phyloP scores from a whole-genome alignment of 2,888 invertebrate species.

The Drosophila fungiperda region DNA sequence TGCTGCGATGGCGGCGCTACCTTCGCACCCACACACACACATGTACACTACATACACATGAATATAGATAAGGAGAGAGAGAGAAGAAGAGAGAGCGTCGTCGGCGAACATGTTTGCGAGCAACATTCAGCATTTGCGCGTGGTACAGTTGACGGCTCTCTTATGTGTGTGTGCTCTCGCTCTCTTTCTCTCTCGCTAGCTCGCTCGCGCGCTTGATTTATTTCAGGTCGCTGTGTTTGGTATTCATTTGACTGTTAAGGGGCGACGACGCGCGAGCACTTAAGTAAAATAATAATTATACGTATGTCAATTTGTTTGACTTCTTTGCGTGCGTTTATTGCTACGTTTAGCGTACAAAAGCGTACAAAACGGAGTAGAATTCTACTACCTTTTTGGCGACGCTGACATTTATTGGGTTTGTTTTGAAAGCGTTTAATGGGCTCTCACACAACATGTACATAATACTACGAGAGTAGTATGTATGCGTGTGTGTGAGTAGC shows the following conservation, averaged over 20 bases:
- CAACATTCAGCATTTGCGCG: slow-evolving; percentile 31
- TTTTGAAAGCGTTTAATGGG: slow-evolving; percentile 78
- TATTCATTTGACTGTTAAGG: slow-evolving; percentile 82
- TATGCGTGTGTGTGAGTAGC: slow-evolving; percentile 49
- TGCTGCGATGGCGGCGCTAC: slow-evolving; percentile 54
- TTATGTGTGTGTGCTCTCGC: slow-evolving; percentile 37
- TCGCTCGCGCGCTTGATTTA: slow-evolving; percentile 74
- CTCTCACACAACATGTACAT: slow-evolving; percentile 1
- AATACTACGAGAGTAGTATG: slow-evolving; percentile 4
- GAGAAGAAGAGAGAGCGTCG: slow-evolving; percentile 26
- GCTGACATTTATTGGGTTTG: slow-evolving; percentile 80
- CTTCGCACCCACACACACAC: slow-evolving; percentile 63
- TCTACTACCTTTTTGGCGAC: slow-evolving; percentile 56
- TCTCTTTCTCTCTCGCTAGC: slow-evolving; percentile 21
- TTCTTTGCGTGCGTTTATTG: slow-evolving; percentile 74
- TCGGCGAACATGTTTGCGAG: slow-evolving; percentile 48
- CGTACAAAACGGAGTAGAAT: slow-evolving; percentile 46
- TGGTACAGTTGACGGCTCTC: slow-evolving; percentile 73
- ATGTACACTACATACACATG: slow-evolving; percentile 1
- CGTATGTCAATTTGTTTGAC: slow-evolving; percentile 83
- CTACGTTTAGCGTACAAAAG: slow-evolving; percentile 52
- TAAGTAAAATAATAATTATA: slow-evolving; percentile 83
- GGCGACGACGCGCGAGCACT: slow-evolving; percentile 83
- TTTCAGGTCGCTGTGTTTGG: slow-evolving; percentile 83
- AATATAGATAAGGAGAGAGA: slow-evolving; percentile 10